Conservation (phyloP, 1,140 invertebrate genomes). For the Campoletis sonorensis region DNA sequence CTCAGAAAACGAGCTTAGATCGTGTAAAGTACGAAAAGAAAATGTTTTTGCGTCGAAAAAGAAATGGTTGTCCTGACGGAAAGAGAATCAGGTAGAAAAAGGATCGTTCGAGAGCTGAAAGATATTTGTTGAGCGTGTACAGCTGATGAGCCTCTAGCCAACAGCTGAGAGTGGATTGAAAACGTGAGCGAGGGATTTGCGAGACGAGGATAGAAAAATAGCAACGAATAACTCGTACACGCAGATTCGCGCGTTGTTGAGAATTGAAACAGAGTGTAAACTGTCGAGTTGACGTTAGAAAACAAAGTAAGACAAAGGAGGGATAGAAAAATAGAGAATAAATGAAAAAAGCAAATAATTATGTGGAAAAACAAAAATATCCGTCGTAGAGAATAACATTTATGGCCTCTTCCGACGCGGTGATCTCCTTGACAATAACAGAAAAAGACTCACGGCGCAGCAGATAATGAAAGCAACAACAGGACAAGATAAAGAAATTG, state of each 20-base stretch:
- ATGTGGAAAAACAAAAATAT: too few relatives aligned
- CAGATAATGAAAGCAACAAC: neutral
- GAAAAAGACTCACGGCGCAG: neutral
- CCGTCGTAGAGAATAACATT: too few relatives aligned
- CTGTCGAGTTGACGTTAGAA: neutral
- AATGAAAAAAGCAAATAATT: too few relatives aligned
- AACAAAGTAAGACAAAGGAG: neutral
- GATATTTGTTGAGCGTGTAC: conserved; percentile 39
- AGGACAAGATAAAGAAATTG: neutral
- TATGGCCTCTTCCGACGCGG: too few relatives aligned
- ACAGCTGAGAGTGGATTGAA: conserved; percentile 74
- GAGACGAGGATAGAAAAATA: conserved; percentile 30
- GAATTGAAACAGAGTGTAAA: neutral
- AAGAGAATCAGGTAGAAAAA: conserved; percentile 19
- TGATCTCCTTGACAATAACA: neutral
- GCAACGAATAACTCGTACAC: conserved; percentile 18
- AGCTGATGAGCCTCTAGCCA: conserved; percentile 63
- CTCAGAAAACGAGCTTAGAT: too few relatives aligned
- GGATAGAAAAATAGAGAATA: too few relatives aligned
- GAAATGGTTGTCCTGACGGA: neutral
- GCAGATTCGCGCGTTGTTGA: conserved; percentile 32
- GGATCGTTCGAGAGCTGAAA: conserved; percentile 12
- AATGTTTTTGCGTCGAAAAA: conserved; percentile 27
- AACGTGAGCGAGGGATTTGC: conserved; percentile 47
- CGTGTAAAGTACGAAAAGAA: neutral